These are phyloP conservation scores for Gymnoscelis rufifasciata DNA, from an alignment of 2,888 invertebrate genomes.

Conservation along the genomic window DNA sequence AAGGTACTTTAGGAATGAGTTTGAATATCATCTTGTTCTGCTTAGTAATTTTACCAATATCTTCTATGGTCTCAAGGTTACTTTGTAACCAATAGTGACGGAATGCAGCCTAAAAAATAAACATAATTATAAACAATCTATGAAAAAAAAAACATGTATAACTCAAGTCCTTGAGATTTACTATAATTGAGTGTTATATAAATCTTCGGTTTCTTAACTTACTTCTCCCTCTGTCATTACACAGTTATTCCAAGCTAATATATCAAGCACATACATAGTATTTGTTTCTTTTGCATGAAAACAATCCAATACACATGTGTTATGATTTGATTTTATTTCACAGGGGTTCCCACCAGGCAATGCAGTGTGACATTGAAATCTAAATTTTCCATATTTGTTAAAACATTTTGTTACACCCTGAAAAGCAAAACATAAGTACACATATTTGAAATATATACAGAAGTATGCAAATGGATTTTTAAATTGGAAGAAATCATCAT, in stretches of 20 bases:
- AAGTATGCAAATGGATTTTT: too few species aligned
- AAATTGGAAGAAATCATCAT: too few species aligned
- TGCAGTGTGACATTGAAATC: slow-evolving; percentile 79
- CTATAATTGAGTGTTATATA: too few species aligned
- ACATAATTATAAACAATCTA: slow-evolving; percentile 1
- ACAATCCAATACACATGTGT: slow-evolving; percentile 90
- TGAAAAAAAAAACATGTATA: too few species aligned
- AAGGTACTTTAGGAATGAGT: slow-evolving; percentile 69
- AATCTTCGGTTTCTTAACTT: slow-evolving; percentile 39
- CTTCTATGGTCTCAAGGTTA: slow-evolving; percentile 83
- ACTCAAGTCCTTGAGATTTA: too few species aligned
- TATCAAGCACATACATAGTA: slow-evolving; percentile 88
- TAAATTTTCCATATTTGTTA: slow-evolving; percentile 80
- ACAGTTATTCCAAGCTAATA: slow-evolving; percentile 88
- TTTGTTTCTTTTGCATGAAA: slow-evolving; percentile 82
- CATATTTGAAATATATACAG: neutral
- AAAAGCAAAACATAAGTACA: neutral
- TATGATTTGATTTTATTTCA: slow-evolving; percentile 49
- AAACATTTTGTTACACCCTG: slow-evolving; percentile 85
- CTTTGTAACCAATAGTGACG: slow-evolving; percentile 90
- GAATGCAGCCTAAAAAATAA: slow-evolving; percentile 83
- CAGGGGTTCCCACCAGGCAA: slow-evolving; percentile 85
- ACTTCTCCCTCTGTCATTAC: slow-evolving; percentile 87
- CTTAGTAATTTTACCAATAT: slow-evolving; percentile 49
- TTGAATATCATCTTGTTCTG: slow-evolving; percentile 68